phyloP scores from a whole-genome alignment of 1,140 invertebrate genomes.

The Anastatus disparis region DNA sequence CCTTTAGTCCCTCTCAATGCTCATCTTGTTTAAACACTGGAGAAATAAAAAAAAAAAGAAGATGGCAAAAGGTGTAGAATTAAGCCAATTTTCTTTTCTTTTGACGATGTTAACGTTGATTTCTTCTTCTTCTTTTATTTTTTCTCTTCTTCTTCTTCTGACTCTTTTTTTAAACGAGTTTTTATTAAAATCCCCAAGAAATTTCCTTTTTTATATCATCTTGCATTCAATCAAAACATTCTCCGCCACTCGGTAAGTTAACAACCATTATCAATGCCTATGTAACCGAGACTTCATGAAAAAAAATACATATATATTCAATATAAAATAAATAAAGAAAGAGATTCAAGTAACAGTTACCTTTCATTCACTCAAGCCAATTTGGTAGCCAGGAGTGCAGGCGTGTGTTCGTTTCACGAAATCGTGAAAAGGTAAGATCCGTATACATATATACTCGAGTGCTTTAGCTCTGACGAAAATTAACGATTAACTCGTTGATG shows the following conservation, averaged over 20 bases:
- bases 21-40: background rate
- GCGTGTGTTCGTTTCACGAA: no score
- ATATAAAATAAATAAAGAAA: background rate
- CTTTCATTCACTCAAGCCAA: conserved; percentile 11
- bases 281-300: no score
- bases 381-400: background rate
- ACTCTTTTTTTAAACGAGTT: background rate
- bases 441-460: background rate
- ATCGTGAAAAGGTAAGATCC: background rate
- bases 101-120: background rate
- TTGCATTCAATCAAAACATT: conserved; percentile 7
- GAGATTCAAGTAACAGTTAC: conserved; percentile 9
- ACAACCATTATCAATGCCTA: background rate
- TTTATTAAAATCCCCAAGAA: background rate
- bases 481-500: conserved; percentile 24
- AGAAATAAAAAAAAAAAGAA: no score
- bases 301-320: no score
- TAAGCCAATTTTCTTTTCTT: background rate
- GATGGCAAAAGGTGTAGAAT: no score
- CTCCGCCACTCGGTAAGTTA: background rate
- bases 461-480: background rate
- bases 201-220: background rate
- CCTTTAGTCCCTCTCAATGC: background rate
- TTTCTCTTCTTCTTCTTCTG: no score
- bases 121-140: no score